These are phyloP conservation scores for Lasioglossum figueresi DNA, from an alignment of 2,888 invertebrate genomes.

Conservation along the genomic window DNA sequence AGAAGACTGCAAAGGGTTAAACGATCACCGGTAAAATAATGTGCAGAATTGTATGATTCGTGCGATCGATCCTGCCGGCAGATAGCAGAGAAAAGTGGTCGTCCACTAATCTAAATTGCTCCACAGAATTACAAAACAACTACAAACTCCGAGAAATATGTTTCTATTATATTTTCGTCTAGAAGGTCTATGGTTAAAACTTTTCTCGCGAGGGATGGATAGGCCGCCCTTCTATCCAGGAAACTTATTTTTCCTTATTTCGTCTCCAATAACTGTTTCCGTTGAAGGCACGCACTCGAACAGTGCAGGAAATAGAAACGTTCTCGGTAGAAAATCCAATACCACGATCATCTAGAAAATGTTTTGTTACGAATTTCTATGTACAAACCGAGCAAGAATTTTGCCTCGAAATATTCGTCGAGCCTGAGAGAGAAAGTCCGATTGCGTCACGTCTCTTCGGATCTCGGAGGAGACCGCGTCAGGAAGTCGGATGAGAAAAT, in stretches of 20 bases:
- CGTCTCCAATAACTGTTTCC: background rate
- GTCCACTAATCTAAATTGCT: background rate
- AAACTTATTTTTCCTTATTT: slow-evolving; percentile 29
- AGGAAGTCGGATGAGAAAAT: slow-evolving; percentile 7
- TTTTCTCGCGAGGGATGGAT: background rate
- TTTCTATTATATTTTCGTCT: slow-evolving; percentile 24
- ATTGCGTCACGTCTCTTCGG: slow-evolving; percentile 1
- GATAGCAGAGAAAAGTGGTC: background rate
- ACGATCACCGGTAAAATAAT: background rate
- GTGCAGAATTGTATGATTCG: background rate
- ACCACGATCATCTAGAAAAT: background rate
- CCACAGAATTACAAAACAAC: background rate
- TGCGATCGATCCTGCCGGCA: background rate
- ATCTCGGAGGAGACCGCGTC: background rate
- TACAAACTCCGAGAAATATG: slow-evolving; percentile 23
- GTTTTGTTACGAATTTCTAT: background rate
- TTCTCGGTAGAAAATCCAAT: background rate
- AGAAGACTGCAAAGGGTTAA: background rate
- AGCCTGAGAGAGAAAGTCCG: background rate
- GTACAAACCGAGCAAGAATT: background rate
- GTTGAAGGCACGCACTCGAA: background rate
- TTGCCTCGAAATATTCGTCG: background rate
- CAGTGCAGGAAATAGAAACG: background rate
- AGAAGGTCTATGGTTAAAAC: slow-evolving; percentile 37
- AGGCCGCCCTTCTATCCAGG: background rate